Evolutionary conservation across 2,113 vertebrate genomes (phyloP), one percentile per base, ranked within the genome.

Genomic region (Polypterus bichir): DNA sequence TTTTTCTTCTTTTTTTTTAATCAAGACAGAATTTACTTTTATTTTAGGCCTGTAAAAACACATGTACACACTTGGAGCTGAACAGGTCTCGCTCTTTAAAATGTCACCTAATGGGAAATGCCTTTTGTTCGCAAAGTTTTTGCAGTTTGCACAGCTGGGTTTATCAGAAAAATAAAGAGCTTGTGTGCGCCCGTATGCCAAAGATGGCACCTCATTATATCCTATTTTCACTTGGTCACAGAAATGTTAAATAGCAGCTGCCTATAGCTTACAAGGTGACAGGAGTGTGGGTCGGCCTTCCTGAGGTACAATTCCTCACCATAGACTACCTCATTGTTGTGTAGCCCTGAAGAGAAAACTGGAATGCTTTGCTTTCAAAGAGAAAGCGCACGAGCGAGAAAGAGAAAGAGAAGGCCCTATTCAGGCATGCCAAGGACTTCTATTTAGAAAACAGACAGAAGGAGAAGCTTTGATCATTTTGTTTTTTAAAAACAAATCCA

Each of bases 21-120:
- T 62, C 60, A 53, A 44, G 52, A 62, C 8, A n/a, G 44, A 9
- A 48, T 49, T 27, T 27, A 27, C 60, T 10, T 53, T 47, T 4
- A 53, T 45, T 49, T 49, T 53, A 44, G 61, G 61, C 61, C 58
- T 59, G 54, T 49, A 64, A 49, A 48, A 55, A 45, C 55, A 63
- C 57, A 57, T 60, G 62, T 49, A 65, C 57, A 65, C 55, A 57
- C 49, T 46, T 54, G 3, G 8, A 10, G 9, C 46, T 62, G 45
- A 54, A 54, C 61, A 62, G 44, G 4, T 58, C 56, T 58, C 44
- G 44, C 7, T n/a, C 44, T 45, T 58, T 58, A 27, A 45, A 45
- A 27, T 44, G 56, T 58, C 56, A 58, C 10, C 7, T 52, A 52
- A 52, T 8, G 51, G 10, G 10, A 52, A 52, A 3, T 52, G 27